Percentiles rank a stretch among this genome's conserved stretches.
phyloP scores from a whole-genome alignment of 2,797 vertebrate genomes.

The Enteromius treurensis region DNA sequence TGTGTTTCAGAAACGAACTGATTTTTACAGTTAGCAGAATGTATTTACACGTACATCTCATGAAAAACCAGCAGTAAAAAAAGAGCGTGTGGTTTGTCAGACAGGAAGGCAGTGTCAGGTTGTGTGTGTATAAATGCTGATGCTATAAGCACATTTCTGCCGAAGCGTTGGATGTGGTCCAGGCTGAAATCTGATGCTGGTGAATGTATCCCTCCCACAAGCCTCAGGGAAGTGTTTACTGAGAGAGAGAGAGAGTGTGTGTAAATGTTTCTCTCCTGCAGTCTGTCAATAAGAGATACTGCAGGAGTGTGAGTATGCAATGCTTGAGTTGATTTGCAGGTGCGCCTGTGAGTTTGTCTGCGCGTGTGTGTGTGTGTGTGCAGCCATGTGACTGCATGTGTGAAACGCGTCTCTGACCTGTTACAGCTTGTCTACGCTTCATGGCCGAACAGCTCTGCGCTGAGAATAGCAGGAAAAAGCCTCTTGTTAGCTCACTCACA shows the following conservation, averaged over 20 bases:
- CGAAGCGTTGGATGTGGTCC: slow-evolving; percentile 52
- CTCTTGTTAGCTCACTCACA: slow-evolving; percentile 30
- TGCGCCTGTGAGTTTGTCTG: slow-evolving; percentile 26
- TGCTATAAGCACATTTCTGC: slow-evolving; percentile 60
- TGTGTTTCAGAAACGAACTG: slow-evolving; percentile 30
- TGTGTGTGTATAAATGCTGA: slow-evolving; percentile 53
- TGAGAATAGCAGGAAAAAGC: slow-evolving; percentile 37
- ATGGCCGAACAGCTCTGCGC: slow-evolving; percentile 22
- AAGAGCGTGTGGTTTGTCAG: slow-evolving; percentile 1
- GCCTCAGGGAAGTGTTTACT: slow-evolving; percentile 59
- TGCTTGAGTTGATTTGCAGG: slow-evolving; percentile 43
- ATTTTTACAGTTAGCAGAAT: slow-evolving; percentile 21
- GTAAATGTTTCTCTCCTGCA: slow-evolving; percentile 59
- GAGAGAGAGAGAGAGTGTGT: slow-evolving; percentile 35
- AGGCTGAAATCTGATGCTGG: slow-evolving; percentile 60
- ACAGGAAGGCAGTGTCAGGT: slow-evolving; percentile 27
- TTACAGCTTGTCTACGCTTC: slow-evolving; percentile 54
- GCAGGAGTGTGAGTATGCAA: slow-evolving; percentile 44
- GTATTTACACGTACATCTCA: not conserved
- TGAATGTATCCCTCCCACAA: slow-evolving; percentile 62
- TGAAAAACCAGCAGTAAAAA: not conserved
- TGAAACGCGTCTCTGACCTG: slow-evolving; percentile 51
- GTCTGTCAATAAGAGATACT: slow-evolving; percentile 60
- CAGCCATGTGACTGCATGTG: slow-evolving; percentile 39
- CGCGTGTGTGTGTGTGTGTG: slow-evolving; percentile 9